A percentile compares a stretch with the other conserved stretches of the same genome.
phyloP scores from a whole-genome alignment of 2,797 vertebrate genomes.

The Lithobates sylvaticus region DNA sequence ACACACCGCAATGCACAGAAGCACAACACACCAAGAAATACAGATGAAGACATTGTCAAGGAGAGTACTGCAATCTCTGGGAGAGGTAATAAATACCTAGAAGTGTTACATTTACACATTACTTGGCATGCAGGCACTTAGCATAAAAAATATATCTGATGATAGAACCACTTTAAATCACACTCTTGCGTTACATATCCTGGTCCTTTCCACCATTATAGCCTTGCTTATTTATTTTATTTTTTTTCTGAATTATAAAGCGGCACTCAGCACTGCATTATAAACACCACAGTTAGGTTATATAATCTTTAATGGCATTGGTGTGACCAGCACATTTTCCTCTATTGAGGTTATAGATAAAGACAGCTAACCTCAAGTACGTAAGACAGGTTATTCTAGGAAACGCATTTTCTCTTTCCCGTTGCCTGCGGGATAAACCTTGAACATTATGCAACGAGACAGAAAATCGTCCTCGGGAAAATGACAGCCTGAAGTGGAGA shows the following conservation, averaged over 20 bases:
- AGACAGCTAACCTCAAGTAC: not conserved
- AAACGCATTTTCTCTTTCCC: slow-evolving; percentile 2
- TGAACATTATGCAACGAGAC: slow-evolving; percentile 19
- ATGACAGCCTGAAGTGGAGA: not conserved
- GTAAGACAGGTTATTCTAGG: not conserved
- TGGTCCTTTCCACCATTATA: not conserved
- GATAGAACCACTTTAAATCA: not conserved
- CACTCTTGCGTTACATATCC: not conserved
- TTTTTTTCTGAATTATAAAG: not conserved
- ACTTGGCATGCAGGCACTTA: not conserved
- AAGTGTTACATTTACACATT: not conserved
- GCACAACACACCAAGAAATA: not conserved
- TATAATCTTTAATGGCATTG: not conserved
- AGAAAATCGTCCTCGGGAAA: slow-evolving; percentile 4
- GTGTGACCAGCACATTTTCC: not conserved
- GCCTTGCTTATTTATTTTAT: no score
- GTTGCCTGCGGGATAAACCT: not conserved
- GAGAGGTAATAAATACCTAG: not conserved
- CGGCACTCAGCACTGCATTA: no score
- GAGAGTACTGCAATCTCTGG: not conserved
- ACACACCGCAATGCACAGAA: no score
- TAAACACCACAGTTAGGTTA: not conserved
- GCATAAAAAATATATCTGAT: not conserved
- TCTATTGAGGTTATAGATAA: not conserved
- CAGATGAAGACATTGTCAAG: not conserved